Percentiles rank a stretch among this genome's conserved stretches.
These are phyloP conservation scores for Dusona sp. DNA, from an alignment of 2,888 invertebrate genomes.

Conservation along the genomic window DNA sequence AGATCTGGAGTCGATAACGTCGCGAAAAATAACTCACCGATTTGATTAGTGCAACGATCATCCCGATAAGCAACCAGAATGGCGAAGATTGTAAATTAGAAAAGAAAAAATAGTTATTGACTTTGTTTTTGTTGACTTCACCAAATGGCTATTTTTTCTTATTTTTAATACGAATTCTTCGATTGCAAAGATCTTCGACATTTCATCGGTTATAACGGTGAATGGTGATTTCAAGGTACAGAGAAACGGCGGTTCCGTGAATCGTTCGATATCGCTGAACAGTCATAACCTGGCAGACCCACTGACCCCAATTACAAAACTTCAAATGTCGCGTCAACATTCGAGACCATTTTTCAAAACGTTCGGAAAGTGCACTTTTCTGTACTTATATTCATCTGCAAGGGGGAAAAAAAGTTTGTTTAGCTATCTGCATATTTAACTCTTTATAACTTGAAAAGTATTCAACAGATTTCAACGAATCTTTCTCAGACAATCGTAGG, in stretches of 20 bases:
- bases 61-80: too few relatives aligned
- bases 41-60: too few relatives aligned
- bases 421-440: too few relatives aligned
- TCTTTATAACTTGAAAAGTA: too few relatives aligned
- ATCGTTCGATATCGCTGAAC: conserved; percentile 12
- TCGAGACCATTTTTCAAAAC: background rate
- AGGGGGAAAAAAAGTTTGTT: background rate
- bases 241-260: conserved; percentile 30
- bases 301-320: conserved; percentile 44
- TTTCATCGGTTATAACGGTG: conserved; percentile 26
- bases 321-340: background rate
- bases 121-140: background rate
- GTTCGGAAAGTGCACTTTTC: background rate
- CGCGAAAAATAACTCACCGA: too few relatives aligned
- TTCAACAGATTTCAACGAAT: too few relatives aligned
- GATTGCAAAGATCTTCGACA: background rate
- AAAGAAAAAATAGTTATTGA: background rate
- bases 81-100: background rate
- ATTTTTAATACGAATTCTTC: background rate
- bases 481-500: too few relatives aligned
- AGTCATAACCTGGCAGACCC: conserved; percentile 18
- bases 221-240: conserved; percentile 13
- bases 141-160: background rate
- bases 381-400: background rate
- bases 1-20: too few relatives aligned